Base-by-base conservation (phyloP, 2,797 vertebrate genomes). In the Silurus aristotelis region DNA sequence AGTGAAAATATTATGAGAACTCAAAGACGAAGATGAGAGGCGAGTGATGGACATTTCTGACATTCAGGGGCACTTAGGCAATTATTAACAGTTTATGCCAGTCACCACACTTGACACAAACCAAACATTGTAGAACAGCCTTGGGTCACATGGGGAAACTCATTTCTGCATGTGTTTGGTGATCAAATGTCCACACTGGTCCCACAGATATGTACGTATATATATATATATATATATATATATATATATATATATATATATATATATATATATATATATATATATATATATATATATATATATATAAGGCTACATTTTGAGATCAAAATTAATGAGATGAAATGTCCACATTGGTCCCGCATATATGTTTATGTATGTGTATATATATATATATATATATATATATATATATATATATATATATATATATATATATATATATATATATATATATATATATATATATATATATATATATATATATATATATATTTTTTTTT, bases 21-120 rank as follows among this genome's bases (percentile, higher is more conserved):
- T 92, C 31, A 85, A 92, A 93, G 92, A 92, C 84, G 46, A 82
- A 89, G 89, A 89, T 82, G 71, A 87, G 87, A 79, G 84, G 82
- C 85, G 83, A 84, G 68, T 95, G 95, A 96, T 93, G 91, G 95
- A 96, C 95, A 95, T 94, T 93, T 96, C 87, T 94, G 95, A 95
- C 94, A 95, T 92, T 93, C 93, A 91, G 92, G 93, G 95, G 94
- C 94, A 95, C 94, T 95, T 95, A 95, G 92, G 95, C 95, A 95
- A 95, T 95, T 95, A 96, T 94, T 93, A 95, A 94, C 93, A 92
- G 93, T 95, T 95, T 95, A 92, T 95, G 94, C 94, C 94, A 95
- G 94, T 94, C 95, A 95, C 95, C 94, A 94, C 94, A 94, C 94
- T 94, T 95, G 95, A 96, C 94, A 94, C 93, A 95, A 95, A 90